Conservation (phyloP, 2,888 invertebrate species). For the Pharmacophagus antenor region DNA sequence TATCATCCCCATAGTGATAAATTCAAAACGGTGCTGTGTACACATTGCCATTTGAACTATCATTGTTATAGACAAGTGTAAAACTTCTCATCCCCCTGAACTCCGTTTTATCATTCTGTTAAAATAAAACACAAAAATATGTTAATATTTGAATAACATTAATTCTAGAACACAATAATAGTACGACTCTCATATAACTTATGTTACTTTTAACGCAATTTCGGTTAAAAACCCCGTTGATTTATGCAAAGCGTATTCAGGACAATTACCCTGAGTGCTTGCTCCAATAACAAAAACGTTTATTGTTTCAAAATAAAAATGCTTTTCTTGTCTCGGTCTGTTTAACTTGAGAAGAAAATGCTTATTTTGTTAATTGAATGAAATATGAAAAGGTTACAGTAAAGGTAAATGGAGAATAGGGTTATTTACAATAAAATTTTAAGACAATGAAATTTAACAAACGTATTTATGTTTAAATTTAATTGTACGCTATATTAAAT, state of each 20-base stretch:
- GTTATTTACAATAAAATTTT: background rate
- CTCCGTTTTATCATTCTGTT: too few relatives aligned
- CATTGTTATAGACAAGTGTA: too few relatives aligned
- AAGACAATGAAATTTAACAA: background rate
- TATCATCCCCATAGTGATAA: too few relatives aligned
- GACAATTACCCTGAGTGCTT: slow-evolving; percentile 35
- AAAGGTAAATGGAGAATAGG: too few relatives aligned
- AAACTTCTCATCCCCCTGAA: too few relatives aligned
- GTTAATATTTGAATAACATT: background rate
- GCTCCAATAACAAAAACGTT: slow-evolving; percentile 37
- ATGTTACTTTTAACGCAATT: slow-evolving; percentile 12
- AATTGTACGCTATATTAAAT: too few relatives aligned
- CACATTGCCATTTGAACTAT: too few relatives aligned
- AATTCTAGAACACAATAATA: background rate
- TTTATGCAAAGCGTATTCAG: slow-evolving; percentile 38
- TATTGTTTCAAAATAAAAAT: slow-evolving; percentile 37
- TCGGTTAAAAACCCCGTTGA: slow-evolving; percentile 32
- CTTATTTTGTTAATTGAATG: slow-evolving; percentile 33
- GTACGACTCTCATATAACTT: slow-evolving; percentile 5
- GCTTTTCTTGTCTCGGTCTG: slow-evolving; percentile 34
- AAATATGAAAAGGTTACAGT: slow-evolving; percentile 9
- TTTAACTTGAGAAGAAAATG: slow-evolving; percentile 33
- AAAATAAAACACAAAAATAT: background rate
- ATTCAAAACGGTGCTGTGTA: too few relatives aligned
- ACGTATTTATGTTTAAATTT: background rate